Conservation (phyloP, 2,797 vertebrate species). For the Glossophaga mutica region DNA sequence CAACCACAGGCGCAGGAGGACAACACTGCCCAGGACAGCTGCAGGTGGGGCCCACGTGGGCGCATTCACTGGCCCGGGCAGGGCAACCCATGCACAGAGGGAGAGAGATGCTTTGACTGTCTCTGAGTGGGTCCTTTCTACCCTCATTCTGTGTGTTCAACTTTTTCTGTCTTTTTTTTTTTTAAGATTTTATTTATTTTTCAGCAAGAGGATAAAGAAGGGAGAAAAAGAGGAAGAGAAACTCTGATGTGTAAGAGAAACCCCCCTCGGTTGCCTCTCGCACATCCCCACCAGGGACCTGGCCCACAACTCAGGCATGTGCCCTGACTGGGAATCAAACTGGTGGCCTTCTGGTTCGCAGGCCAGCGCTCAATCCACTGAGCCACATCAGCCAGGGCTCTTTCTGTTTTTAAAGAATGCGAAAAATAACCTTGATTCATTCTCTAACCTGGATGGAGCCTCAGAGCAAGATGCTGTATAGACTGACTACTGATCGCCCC, state of each 20-base stretch:
- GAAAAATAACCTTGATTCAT: background rate
- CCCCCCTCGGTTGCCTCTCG: too few relatives aligned
- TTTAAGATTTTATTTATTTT: too few relatives aligned
- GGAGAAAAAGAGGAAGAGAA: too few relatives aligned
- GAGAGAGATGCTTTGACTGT: too few relatives aligned
- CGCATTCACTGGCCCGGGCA: rapidly evolving
- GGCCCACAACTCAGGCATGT: too few relatives aligned
- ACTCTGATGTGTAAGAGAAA: too few relatives aligned
- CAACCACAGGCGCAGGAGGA: background rate
- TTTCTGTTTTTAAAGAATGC: background rate
- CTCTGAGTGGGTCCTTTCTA: background rate
- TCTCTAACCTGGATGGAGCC: background rate
- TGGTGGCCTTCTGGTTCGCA: too few relatives aligned
- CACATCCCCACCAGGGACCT: too few relatives aligned
- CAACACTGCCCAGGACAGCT: background rate
- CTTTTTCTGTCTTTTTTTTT: background rate
- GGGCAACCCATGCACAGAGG: background rate
- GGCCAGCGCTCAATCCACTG: too few relatives aligned
- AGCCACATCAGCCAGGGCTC: too few relatives aligned
- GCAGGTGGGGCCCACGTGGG: rapidly evolving
- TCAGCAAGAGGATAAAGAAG: too few relatives aligned
- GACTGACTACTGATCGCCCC: rapidly evolving
- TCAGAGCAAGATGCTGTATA: background rate
- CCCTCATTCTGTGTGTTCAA: background rate
- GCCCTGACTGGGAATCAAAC: too few relatives aligned